A percentile compares a stretch with the other conserved stretches of the same genome.
Conservation (phyloP, 2,888 invertebrate genomes). For the Limnephilus auricula region DNA sequence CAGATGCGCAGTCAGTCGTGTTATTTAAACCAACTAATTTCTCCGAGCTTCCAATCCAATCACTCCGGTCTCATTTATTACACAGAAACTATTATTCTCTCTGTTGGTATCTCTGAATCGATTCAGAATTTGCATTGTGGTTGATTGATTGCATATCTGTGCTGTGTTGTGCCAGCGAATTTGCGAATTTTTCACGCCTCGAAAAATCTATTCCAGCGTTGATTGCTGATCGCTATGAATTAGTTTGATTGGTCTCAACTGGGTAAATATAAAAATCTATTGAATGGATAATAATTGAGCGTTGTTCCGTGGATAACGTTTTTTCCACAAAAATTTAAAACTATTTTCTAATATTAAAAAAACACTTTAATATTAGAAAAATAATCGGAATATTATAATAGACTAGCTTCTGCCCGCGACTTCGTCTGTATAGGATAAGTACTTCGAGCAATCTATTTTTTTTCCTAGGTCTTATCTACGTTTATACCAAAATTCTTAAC, state of each 20-base stretch:
- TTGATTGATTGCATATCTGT: not conserved
- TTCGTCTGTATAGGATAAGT: no score
- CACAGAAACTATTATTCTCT: not conserved
- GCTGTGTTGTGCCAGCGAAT: not conserved
- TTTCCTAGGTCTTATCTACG: no score
- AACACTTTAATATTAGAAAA: no score
- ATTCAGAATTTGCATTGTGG: not conserved
- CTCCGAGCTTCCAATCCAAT: conserved; percentile 6
- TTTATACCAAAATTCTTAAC: no score
- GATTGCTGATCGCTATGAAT: not conserved
- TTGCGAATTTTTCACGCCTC: not conserved
- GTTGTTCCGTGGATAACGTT: no score
- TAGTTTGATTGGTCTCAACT: not conserved
- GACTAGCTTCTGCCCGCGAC: no score
- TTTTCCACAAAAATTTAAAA: no score
- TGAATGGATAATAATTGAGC: no score
- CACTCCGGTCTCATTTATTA: not conserved
- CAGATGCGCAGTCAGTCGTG: not conserved
- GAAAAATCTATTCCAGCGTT: not conserved
- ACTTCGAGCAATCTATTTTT: no score
- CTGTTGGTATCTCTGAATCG: not conserved
- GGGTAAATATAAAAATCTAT: no score
- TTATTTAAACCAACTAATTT: not conserved
- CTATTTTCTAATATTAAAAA: no score
- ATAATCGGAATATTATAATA: no score